Evolutionary conservation across 2,888 invertebrate species (phyloP), one percentile per base, ranked within the genome.

Genomic region (Leptarthrus brevirostris): DNA sequence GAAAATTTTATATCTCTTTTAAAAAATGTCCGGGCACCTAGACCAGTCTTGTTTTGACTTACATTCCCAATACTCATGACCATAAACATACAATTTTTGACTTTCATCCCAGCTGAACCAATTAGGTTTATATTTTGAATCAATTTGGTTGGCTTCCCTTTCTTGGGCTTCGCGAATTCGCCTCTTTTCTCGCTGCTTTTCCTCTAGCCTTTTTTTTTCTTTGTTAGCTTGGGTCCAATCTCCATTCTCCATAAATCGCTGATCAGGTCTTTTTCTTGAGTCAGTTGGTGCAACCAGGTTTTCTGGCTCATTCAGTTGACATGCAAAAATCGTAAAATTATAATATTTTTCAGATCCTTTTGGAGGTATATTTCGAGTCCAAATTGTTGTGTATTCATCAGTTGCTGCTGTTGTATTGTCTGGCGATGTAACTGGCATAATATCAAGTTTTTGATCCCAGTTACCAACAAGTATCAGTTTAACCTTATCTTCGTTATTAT

Each of bases 401-500:
- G 3, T 12, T 12, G 8, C 40, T 8, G 1, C 0, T 74, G 87
- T 85, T 76, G 88, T 87, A n/a, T n/a, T n/a, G 78, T 90, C 89
- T 76, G 90, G 87, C 80, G 88, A 88, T 47, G 91, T 90, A 74
- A 97, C 95, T 52, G 93, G 91, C 73, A 96, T 94, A 77, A 94
- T 92, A 86, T 97, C 96, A 80, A 98, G 93, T 84, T 92, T 92
- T 77, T 90, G 88, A 86, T 97, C 97, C 98, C 98, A 98, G 75
- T 94, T 93, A 24, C 97, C 90, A 77, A 89, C 89, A 76, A 90
- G 86, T 79, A 90, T 87, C 87, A 89, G 90, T 89, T 86, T 91
- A 87, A 83, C 92, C 84, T 90, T 90, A 76, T 90, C 90, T 56
- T 86, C 85, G 0, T 87, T 86, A 80, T 91, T 89, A 88, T 90